phyloP scores from a whole-genome alignment of 35 echinoderm and acorn worm genomes.

The Lytechinus pictus region DNA sequence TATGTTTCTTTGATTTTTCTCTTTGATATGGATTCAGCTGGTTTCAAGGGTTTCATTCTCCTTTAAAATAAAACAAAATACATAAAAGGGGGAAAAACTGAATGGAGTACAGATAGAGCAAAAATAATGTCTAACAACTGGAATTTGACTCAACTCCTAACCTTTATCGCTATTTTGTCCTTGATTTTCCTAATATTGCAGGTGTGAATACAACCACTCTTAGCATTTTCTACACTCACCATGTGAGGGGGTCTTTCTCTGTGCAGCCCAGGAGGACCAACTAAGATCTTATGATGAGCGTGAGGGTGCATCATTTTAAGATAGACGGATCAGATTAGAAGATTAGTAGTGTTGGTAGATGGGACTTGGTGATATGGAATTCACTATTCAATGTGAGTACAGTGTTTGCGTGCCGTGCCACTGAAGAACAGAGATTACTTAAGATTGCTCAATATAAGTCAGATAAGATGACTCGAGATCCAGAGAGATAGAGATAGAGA shows the following conservation, averaged over 20 bases:
- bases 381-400: background rate
- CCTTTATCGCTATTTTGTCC: too few species aligned
- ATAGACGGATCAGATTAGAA: background rate
- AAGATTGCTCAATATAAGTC: background rate
- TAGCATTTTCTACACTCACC: background rate
- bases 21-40: too few species aligned
- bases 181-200: too few species aligned
- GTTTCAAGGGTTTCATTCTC: too few species aligned
- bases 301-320: conserved; percentile 26
- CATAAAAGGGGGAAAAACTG: too few species aligned
- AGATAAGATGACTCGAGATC: background rate
- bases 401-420: background rate
- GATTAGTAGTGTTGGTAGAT: background rate
- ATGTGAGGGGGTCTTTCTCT: conserved; percentile 24
- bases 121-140: too few species aligned
- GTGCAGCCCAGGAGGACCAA: background rate
- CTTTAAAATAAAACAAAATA: too few species aligned
- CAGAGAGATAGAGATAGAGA: background rate
- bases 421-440: background rate
- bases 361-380: background rate
- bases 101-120: too few species aligned
- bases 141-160: too few species aligned
- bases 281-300: background rate
- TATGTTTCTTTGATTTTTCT: too few species aligned
- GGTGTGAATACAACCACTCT: too few species aligned